Conservation (phyloP, 2,113 vertebrate genomes). For the Dinomys branickii region DNA sequence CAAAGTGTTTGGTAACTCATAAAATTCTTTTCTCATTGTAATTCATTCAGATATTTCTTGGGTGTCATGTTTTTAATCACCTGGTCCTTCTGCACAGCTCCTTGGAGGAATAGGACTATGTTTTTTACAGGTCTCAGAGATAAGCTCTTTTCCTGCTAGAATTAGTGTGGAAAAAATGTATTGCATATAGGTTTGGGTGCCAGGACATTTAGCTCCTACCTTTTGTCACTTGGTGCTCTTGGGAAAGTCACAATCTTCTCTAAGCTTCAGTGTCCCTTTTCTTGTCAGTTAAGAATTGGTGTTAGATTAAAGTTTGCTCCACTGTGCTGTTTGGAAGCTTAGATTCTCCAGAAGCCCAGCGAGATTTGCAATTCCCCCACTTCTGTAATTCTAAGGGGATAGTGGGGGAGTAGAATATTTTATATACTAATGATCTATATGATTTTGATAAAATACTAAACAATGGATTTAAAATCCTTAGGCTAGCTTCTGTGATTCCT, state of each 20-base stretch:
- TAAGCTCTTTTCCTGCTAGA: neutral
- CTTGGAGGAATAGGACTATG: neutral
- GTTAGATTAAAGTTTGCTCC: neutral
- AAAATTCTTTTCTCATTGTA: neutral
- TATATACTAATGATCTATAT: neutral
- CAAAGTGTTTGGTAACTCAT: neutral
- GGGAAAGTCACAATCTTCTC: neutral
- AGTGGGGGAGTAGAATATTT: neutral
- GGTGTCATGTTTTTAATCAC: neutral
- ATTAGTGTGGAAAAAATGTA: neutral
- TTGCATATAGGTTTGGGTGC: neutral
- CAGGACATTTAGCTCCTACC: neutral
- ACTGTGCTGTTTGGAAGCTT: neutral
- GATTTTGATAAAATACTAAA: neutral
- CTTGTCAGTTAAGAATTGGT: neutral
- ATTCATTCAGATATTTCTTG: slow-evolving; percentile 26
- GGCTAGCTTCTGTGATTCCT: neutral
- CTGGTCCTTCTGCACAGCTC: neutral
- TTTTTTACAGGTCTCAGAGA: neutral
- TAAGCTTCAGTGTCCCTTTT: neutral
- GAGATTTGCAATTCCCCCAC: neutral
- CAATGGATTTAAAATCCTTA: neutral
- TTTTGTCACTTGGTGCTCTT: neutral
- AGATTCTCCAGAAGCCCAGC: neutral
- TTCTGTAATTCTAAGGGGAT: neutral